phyloP scores from a whole-genome alignment of 2,888 invertebrate species.

The Atrina japonica region DNA sequence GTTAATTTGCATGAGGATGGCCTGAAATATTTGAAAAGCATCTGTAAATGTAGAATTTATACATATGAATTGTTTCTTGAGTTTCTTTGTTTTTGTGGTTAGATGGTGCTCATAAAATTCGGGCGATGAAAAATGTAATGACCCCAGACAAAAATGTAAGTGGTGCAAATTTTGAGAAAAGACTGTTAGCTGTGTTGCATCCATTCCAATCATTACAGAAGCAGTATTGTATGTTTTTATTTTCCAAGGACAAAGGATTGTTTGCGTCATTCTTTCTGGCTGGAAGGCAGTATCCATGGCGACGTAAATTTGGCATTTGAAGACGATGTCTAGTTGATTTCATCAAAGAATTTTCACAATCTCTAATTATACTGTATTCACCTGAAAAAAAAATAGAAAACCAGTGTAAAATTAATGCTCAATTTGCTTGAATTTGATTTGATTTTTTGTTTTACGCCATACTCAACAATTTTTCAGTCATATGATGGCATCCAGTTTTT shows the following conservation, averaged over 20 bases:
- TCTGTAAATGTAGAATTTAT: too few species aligned
- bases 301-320: constrained; percentile 77
- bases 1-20: too few species aligned
- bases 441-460: too few species aligned
- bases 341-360: constrained; percentile 76
- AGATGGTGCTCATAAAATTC: constrained; percentile 12
- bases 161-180: constrained; percentile 21
- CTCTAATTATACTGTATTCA: constrained; percentile 76
- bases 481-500: too few species aligned
- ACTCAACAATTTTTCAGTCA: too few species aligned
- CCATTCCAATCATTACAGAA: constrained; percentile 81
- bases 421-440: too few species aligned
- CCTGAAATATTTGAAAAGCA: too few species aligned
- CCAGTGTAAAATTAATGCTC: not conserved
- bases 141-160: constrained; percentile 15
- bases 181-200: constrained; percentile 71
- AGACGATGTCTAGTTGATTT: constrained; percentile 73
- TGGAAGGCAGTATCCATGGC: constrained; percentile 79
- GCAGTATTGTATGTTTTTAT: constrained; percentile 75
- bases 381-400: constrained; percentile 58
- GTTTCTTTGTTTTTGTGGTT: not conserved
- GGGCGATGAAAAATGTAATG: constrained; percentile 13
- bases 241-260: constrained; percentile 64
- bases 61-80: too few species aligned
- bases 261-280: constrained; percentile 77